Evolutionary conservation across 2,113 vertebrate genomes (phyloP).

Genomic region (Varanus salvator): DNA sequence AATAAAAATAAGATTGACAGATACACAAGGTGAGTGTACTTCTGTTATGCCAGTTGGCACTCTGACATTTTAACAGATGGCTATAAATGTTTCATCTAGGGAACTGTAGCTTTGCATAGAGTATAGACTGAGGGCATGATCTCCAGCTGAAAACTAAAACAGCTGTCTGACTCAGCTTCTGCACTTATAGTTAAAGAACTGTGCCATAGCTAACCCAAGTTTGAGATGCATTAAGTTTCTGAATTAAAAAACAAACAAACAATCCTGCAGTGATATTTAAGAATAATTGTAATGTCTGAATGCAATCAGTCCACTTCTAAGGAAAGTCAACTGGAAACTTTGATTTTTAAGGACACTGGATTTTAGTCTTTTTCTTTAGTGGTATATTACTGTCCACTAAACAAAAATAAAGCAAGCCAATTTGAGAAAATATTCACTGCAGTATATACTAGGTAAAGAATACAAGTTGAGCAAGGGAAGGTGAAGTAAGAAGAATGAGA

Average conservation of each 20-base stretch:
- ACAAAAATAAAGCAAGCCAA: not conserved
- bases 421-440: not conserved
- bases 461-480: no score
- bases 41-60: not conserved
- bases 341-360: not conserved
- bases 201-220: not conserved
- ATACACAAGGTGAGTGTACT: not conserved
- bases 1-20: not conserved
- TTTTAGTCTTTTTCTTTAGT: not conserved
- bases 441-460: not conserved
- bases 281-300: not conserved
- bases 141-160: slow-evolving; percentile 11
- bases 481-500: no score
- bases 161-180: slow-evolving; percentile 29
- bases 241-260: not conserved
- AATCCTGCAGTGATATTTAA: not conserved
- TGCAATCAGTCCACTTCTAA: not conserved
- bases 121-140: not conserved
- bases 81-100: slow-evolving; percentile 6
- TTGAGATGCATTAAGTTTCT: slow-evolving; percentile 12
- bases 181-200: slow-evolving; percentile 32
- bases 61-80: not conserved
- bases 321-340: not conserved
- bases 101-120: not conserved
- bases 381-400: not conserved